Base-by-base conservation (phyloP, 2,888 invertebrate species). In the Erynnis tages region DNA sequence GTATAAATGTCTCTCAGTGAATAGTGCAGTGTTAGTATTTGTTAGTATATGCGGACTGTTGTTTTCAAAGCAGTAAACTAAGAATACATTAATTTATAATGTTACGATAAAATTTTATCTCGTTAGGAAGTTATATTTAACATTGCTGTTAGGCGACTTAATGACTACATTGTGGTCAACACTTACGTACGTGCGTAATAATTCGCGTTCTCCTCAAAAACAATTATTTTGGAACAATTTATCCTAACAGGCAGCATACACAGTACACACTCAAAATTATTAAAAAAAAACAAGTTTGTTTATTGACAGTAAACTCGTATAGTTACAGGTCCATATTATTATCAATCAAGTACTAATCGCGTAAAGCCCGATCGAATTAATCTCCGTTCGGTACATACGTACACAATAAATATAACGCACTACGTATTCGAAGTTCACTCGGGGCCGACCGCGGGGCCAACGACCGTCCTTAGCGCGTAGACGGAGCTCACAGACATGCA, bases 381-480 rank as follows among this genome's bases (percentile, higher is more conserved):
- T 65, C 62, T 62, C 59, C 47, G 14, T 43, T 49, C 61, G 59
- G 59, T 58, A 61, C 60, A 61, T 60, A 54, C 49, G 59, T 58
- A 62, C 59, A 61, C 60, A 63, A 67, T 67, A 68, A 69, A 68
- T 69, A 65, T 61, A 78, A 79, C 76, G 78, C 77, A 78, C 80
- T 79, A 79, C 78, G 79, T 79, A 84, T 89, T 86, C 76, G 86
- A 82, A 88, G 89, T 88, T 89, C 87, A 89, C 79, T 79, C 73
- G 85, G 84, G 86, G 86, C 73, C 83, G 83, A 65, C 63, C 69
- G 76, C 73, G 81, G 82, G 87, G 84, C 72, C 86, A 86, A 85
- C 89, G 86, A 88, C 89, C 89, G 89, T 89, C 89, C 89, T 89
- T 89, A 89, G 79, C 83, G 79, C 78, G 79, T 73, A 40, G 48